Evolutionary conservation across 2,888 invertebrate species (phyloP), one percentile per base, ranked within the genome.

Genomic region (Hartigia nigra): DNA sequence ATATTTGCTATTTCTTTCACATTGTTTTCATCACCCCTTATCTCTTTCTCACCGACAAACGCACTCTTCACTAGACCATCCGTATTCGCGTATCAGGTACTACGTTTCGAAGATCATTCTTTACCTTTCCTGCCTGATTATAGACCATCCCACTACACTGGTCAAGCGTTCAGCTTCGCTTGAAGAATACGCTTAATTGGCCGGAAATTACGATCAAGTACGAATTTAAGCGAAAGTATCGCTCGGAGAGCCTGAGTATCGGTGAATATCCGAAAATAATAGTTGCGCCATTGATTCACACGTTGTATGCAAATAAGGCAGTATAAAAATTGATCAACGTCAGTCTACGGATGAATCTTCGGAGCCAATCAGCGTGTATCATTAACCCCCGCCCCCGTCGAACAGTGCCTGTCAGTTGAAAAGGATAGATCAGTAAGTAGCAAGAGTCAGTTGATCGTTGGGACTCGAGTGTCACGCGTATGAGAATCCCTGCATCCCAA

Each of bases 401-500:
- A 82, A 82, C 87, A 87, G 87, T 84, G 86, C 78, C 82, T 84
- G 83, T 87, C 88, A 87, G 79, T 84, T 80, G 78, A 36, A 78
- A 77, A 79, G 78, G 81, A 77, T 78, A n/a, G n/a, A 35, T 12
- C 12, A 32, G 75, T 35, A 34, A 35, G 34, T 34, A 32, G 75
- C 75, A 31, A 31, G 37, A 36, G 75, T 35, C 75, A 1, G 39
- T 55, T 23, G 39, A 55, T 23, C 14, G 14, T 55, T 23, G 35
- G 34, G 75, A 31, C 23, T 31, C n/a, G 12, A 31, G 35, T 35
- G 75, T 74, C 75, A 34, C 75, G 32, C 4, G 69, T 70, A 37
- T 87, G 88, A 87, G 87, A 87, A 87, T 87, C 88, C 82, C 88
- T 87, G 88, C 84, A 84, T 87, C 87, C 87, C 88, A 88, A 88